These are phyloP conservation scores for Notiomystis cincta DNA, from an alignment of 2,113 vertebrate genomes.

Conservation along the genomic window DNA sequence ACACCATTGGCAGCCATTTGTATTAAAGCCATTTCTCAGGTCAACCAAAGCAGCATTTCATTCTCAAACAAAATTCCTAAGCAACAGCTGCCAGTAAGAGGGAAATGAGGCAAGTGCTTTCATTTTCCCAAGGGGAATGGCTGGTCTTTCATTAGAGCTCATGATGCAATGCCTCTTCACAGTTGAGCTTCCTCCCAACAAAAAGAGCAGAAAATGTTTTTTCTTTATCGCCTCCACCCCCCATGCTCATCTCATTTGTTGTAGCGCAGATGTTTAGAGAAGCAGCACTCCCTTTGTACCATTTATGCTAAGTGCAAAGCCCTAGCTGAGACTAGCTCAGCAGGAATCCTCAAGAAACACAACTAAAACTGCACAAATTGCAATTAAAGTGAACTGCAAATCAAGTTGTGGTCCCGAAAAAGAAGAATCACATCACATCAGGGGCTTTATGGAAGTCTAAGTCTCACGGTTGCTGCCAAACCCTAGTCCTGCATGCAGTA, in stretches of 20 bases:
- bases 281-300: not conserved
- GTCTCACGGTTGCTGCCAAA: not conserved
- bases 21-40: not conserved
- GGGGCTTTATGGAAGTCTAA: not conserved
- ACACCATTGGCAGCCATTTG: not conserved
- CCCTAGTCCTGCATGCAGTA: not conserved
- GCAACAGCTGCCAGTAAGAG: slow-evolving; percentile 7
- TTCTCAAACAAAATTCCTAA: slow-evolving; percentile 24
- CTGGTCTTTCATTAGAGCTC: slow-evolving; percentile 4
- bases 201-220: not conserved
- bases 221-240: not conserved
- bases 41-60: not conserved
- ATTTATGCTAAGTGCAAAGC: not conserved
- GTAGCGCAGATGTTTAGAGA: not conserved
- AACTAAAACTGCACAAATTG: not conserved
- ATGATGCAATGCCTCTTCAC: slow-evolving; percentile 25
- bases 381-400: not conserved
- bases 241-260: not conserved
- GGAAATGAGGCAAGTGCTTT: slow-evolving; percentile 33
- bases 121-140: slow-evolving; percentile 1
- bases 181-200: slow-evolving; percentile 22
- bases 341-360: not conserved
- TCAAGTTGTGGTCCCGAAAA: not conserved
- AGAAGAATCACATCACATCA: not conserved
- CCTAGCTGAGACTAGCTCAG: not conserved